Percentiles rank a stretch among this genome's conserved stretches.
Conservation (phyloP, 2,797 vertebrate species). For the Falco peregrinus region DNA sequence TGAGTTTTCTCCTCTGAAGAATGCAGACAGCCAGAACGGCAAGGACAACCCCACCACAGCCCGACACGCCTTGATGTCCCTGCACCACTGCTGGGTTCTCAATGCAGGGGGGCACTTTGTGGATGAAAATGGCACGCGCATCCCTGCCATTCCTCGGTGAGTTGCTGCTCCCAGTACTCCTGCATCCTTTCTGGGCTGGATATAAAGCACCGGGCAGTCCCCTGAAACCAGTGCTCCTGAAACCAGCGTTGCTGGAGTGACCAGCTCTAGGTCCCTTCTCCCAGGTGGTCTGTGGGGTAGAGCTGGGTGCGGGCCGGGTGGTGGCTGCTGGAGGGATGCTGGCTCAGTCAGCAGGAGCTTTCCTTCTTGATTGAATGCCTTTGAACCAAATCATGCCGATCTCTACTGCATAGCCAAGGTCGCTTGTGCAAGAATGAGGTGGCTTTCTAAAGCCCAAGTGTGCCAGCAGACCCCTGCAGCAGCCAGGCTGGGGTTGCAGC, state of each 20-base stretch:
- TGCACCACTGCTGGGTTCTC: conserved; percentile 98
- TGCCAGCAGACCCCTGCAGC: background rate
- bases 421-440: background rate
- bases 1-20: conserved; percentile 96
- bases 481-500: fast-evolving
- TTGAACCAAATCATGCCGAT: background rate
- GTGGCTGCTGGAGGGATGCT: background rate
- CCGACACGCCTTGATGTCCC: conserved; percentile 89
- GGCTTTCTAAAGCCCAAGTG: background rate
- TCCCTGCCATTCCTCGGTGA: conserved; percentile 95
- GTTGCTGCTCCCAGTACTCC: background rate
- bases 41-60: conserved; percentile 97
- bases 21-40: conserved; percentile 92
- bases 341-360: background rate
- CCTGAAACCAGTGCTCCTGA: background rate
- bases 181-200: background rate
- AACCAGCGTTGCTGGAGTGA: background rate
- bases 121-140: conserved; percentile 89
- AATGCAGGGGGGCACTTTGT: conserved; percentile 94
- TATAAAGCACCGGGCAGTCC: background rate
- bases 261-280: background rate
- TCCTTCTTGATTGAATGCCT: background rate
- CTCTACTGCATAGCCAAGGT: background rate
- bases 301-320: fast-evolving
- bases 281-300: fast-evolving